Base-by-base conservation (phyloP, 2,888 invertebrate species). In the Galerucella pusilla region DNA sequence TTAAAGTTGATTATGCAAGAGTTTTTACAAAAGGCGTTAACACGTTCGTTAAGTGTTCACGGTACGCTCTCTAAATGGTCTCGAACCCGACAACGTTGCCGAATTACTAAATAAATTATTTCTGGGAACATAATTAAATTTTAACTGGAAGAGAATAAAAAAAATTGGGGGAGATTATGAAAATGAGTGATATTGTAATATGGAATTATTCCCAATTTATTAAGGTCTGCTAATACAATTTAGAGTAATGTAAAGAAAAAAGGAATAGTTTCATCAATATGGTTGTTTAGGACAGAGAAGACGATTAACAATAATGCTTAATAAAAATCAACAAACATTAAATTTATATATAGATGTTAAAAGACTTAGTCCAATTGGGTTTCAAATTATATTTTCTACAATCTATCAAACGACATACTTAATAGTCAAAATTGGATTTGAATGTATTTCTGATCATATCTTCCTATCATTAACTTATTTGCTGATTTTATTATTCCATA, bases 1-100 rank as follows among this genome's bases (percentile, higher is more conserved):
- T 78, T 78, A 77, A 78, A 78, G 66, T 78, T 77, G 65, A 78
- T 78, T 78, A 78, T 75, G 77, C 74, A 67, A 65, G 75, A 77
- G 75, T 78, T 78, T 75, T 78, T 78, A 78, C 74, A 75, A 75
- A 74, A 75, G 72, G 75, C 75, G 75, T 76, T 75, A 78, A 78
- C 78, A 78, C 78, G 78, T 76, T 77, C 72, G 66, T 70, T 70
- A 64, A 74, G 72, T 66, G 72, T 74, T 75, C 73, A 68, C 42
- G 64, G 73, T 61, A 69, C 57, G 67, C 45, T 68, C 45, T 68
- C 68, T 70, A 65, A 68, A 71, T 68, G 69, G 45, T 76, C 73
- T 75, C 76, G 57, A 61, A 71, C 70, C 68, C 75, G 42, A 46
- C 60, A 20, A 12, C 45, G 70, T 68, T 73, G 68, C 72, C 74